These are phyloP conservation scores for Myotis planiceps DNA, from an alignment of 2,797 vertebrate genomes.

Conservation along the genomic window DNA sequence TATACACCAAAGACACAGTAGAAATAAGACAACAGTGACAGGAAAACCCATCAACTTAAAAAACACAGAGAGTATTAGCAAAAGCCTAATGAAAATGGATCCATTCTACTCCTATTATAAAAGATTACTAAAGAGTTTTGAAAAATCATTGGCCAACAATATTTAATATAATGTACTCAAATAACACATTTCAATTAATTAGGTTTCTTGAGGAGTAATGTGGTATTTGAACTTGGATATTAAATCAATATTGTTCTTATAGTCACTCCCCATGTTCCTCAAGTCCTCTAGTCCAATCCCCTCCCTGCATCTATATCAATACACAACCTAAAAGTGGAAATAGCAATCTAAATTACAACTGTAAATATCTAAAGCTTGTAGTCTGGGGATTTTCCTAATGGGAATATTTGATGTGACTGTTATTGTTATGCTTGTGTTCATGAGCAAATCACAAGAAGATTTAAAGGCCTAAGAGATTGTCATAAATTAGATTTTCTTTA, in stretches of 20 bases:
- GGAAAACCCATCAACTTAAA: not conserved
- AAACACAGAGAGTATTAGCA: not conserved
- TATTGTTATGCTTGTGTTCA: slow-evolving; percentile 63
- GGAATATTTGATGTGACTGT: slow-evolving; percentile 63
- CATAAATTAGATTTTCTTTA: slow-evolving; percentile 77
- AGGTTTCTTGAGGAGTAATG: slow-evolving; percentile 82
- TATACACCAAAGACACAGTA: not conserved
- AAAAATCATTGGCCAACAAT: slow-evolving; percentile 57
- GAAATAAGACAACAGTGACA: not conserved
- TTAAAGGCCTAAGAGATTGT: slow-evolving; percentile 64
- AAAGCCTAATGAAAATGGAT: not conserved
- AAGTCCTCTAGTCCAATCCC: not conserved
- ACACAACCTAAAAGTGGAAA: slow-evolving; percentile 78
- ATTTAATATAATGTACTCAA: slow-evolving; percentile 76
- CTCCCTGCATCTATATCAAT: slow-evolving; percentile 75
- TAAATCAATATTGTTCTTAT: slow-evolving; percentile 86
- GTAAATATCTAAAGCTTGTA: slow-evolving; percentile 67
- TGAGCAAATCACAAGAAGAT: slow-evolving; percentile 34
- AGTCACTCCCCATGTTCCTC: slow-evolving; percentile 72
- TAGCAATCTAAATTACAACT: slow-evolving; percentile 73
- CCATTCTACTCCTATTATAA: slow-evolving; percentile 10
- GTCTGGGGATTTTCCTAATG: slow-evolving; percentile 71
- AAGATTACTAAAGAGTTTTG: slow-evolving; percentile 57
- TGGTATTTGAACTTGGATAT: slow-evolving; percentile 85
- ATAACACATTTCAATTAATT: slow-evolving; percentile 85